Conservation (phyloP, 2,113 vertebrate species). For the Setophaga petechia region DNA sequence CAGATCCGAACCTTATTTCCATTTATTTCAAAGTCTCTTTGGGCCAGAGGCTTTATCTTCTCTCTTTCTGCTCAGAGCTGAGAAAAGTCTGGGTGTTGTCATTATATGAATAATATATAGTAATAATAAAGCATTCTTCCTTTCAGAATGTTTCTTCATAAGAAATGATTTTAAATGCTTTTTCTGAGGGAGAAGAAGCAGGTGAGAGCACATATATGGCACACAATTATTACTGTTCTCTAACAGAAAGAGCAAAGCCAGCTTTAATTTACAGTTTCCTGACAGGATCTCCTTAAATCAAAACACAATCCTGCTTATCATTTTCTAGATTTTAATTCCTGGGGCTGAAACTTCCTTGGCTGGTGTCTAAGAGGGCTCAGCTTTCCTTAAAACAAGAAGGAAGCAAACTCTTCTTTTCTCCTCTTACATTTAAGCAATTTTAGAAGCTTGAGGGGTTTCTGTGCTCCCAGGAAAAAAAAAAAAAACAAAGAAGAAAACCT, state of each 20-base stretch:
- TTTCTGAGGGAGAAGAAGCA: not conserved
- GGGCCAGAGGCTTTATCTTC: slow-evolving; percentile 20
- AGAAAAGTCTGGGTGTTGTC: slow-evolving; percentile 8
- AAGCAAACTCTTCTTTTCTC: not conserved
- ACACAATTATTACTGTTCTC: not conserved
- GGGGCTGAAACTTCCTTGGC: not conserved
- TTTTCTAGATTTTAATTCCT: slow-evolving; percentile 11
- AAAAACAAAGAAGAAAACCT: not conserved
- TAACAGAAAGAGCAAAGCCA: not conserved
- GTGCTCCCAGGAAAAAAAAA: not conserved
- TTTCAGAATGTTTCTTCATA: not conserved
- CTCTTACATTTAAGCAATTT: not conserved
- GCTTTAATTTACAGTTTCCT: not conserved
- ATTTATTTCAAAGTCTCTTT: slow-evolving; percentile 48
- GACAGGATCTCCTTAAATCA: not conserved
- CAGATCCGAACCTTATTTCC: slow-evolving; percentile 41
- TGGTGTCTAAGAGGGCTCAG: not conserved
- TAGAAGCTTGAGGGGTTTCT: not conserved
- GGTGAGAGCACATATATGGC: not conserved
- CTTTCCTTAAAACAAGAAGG: not conserved
- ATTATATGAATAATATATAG: slow-evolving; percentile 46
- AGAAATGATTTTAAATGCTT: not conserved
- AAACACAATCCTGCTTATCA: not conserved
- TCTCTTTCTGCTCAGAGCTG: not conserved
- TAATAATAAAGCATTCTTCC: slow-evolving; percentile 5